These are phyloP conservation scores for Strigamia crassipes DNA, from an alignment of 2,888 invertebrate genomes.

Conservation along the genomic window DNA sequence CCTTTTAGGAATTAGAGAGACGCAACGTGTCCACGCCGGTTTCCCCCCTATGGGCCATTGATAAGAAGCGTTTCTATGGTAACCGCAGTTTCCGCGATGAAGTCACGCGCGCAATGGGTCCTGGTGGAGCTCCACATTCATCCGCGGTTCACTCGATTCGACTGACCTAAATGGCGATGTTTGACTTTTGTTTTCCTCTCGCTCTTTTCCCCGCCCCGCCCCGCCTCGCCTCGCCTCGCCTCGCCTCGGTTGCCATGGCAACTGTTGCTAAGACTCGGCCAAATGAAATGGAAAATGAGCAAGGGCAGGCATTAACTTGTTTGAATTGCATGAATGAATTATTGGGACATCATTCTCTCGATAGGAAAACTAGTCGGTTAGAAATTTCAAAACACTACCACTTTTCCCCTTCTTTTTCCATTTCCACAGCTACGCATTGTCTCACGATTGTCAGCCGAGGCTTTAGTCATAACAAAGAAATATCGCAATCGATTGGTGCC, in stretches of 20 bases:
- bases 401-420: not conserved
- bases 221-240: too few relatives aligned
- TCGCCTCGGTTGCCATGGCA: not conserved
- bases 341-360: constrained; percentile 16
- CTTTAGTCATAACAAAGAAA: constrained; percentile 14
- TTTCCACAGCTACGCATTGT: not conserved
- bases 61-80: constrained; percentile 21
- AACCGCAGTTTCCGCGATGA: constrained; percentile 16
- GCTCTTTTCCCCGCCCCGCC: not conserved
- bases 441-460: constrained; percentile 2
- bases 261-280: not conserved
- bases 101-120: constrained; percentile 21
- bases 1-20: constrained; percentile 21
- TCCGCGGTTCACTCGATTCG: constrained; percentile 17
- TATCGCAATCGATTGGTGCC: not conserved
- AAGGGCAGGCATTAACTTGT: constrained; percentile 21
- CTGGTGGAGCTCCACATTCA: constrained; percentile 16
- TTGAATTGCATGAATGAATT: constrained; percentile 21
- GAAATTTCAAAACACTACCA: constrained; percentile 15
- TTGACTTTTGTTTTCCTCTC: constrained; percentile 21
- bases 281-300: constrained; percentile 21
- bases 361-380: not conserved
- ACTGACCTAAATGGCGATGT: constrained; percentile 10
- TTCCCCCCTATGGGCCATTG: constrained; percentile 16
- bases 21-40: constrained; percentile 11